Evolutionary conservation across 1,140 invertebrate genomes (phyloP), one percentile per base, ranked within the genome.

Genomic region (Drosophila lacteicornis): DNA sequence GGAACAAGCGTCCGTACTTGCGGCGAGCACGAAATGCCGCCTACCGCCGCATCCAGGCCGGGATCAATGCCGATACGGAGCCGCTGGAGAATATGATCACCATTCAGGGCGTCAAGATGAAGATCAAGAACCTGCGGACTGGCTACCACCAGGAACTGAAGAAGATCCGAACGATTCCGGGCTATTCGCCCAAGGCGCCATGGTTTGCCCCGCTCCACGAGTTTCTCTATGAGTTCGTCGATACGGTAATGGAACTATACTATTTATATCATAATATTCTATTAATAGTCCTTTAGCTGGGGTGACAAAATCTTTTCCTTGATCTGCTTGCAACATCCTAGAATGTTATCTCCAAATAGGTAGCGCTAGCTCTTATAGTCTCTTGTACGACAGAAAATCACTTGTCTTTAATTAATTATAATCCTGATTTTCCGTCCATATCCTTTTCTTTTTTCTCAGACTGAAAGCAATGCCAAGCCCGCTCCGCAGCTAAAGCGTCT

Each of bases 41-140:
- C 12, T 65, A 90, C 17, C 80, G 63, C 42, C 81, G 84, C 27
- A 71, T 90, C 11, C 85, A 90, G 49, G 45, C 27, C 6, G 83
- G 78, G 19, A 76, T 88, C 2, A 90, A 90, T 49, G 19, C 49
- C 9, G 58, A 69, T 13, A 46, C 49, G 0, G 61, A 71, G 0
- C 19, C 46, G 0, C 45, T 51, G 17, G 85, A 88, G 27, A 36
- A 27, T 8, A 8, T 25, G 4, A 17, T 88, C 0, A 81, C 74
- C 0, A 38, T 88, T n/a, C 46, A 65, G 27, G 75, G 63, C 4
- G 71, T 88, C 0, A 85, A 84, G 46, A 79, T 63, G 19, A 88
- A 88, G 65, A 88, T 88, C 30, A 85, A 85, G 56, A 90, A 90
- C 7, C 25, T 90, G 22, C 81, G 85, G 8, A 69, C 65, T 11